Evolutionary conservation across 2,888 invertebrate genomes (phyloP).

Genomic region (Neoscelio sp.): DNA sequence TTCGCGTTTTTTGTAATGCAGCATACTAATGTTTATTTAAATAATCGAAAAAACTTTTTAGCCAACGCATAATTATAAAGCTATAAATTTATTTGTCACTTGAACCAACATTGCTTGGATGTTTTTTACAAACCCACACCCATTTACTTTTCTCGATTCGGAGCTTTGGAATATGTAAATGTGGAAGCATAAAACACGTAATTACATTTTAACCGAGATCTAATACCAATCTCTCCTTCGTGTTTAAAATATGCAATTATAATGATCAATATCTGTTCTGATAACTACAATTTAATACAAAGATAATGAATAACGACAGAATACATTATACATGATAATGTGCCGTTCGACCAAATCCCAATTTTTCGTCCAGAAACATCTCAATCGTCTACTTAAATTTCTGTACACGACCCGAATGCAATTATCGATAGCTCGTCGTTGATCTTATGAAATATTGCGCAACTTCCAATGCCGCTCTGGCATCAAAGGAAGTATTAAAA

Average conservation of each 20-base stretch:
- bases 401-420: too few species aligned
- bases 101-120: constrained; percentile 2
- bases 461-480: too few species aligned
- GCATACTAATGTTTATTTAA: background rate
- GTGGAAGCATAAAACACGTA: background rate
- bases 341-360: too few species aligned
- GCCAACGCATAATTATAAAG: constrained; percentile 3
- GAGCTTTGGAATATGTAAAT: constrained; percentile 6
- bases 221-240: constrained; percentile 10
- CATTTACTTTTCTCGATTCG: background rate
- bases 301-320: background rate
- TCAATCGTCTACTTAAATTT: too few species aligned
- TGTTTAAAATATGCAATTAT: background rate
- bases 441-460: too few species aligned
- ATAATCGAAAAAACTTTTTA: background rate
- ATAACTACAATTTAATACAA: background rate
- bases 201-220: constrained; percentile 7
- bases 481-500: constrained; percentile 15
- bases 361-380: too few species aligned
- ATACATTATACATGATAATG: too few species aligned
- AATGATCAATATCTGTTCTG: background rate
- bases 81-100: constrained; percentile 11
- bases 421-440: too few species aligned
- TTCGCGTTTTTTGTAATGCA: too few species aligned
- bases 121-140: background rate